A percentile compares a stretch with the other conserved stretches of the same genome.
These are phyloP conservation scores for Styela plicata DNA, from an alignment of 23 tunicate genomes.

Conservation along the genomic window DNA sequence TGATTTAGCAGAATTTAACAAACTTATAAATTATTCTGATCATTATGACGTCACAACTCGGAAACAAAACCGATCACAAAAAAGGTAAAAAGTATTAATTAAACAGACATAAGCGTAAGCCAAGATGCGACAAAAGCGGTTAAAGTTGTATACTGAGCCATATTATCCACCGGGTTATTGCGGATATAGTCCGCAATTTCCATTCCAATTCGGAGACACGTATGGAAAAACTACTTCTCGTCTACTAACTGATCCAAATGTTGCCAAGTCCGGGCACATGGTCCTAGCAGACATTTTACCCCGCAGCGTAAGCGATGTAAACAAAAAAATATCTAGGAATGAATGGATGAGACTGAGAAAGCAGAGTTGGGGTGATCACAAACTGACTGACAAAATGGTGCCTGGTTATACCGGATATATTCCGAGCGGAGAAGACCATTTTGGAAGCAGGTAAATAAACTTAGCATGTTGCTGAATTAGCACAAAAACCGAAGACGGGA, in stretches of 20 bases:
- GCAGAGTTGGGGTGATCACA: conserved; percentile 89
- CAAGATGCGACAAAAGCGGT: conserved; percentile 18
- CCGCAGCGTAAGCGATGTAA: background rate
- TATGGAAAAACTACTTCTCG: conserved; percentile 66
- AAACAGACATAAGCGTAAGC: background rate
- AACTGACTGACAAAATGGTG: conserved; percentile 67
- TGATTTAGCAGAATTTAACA: no score
- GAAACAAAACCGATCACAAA: no score
- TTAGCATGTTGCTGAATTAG: no score
- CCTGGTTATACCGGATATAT: conserved; percentile 96
- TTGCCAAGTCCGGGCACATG: conserved; percentile 63
- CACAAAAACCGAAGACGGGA: no score
- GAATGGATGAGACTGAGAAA: conserved; percentile 57
- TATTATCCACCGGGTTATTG: conserved; percentile 90
- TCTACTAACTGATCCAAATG: conserved; percentile 59
- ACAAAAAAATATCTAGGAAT: background rate
- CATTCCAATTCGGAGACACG: conserved; percentile 83
- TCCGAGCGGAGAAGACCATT: conserved; percentile 66
- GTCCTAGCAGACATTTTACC: conserved; percentile 61
- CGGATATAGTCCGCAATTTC: conserved; percentile 80
- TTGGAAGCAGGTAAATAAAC: conserved; percentile 63
- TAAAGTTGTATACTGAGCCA: conserved; percentile 64
- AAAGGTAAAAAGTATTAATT: background rate
- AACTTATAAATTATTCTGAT: no score
- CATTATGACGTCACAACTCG: background rate